Base-by-base conservation (phyloP, 1,140 invertebrate genomes). In the Platyscapa corneri region DNA sequence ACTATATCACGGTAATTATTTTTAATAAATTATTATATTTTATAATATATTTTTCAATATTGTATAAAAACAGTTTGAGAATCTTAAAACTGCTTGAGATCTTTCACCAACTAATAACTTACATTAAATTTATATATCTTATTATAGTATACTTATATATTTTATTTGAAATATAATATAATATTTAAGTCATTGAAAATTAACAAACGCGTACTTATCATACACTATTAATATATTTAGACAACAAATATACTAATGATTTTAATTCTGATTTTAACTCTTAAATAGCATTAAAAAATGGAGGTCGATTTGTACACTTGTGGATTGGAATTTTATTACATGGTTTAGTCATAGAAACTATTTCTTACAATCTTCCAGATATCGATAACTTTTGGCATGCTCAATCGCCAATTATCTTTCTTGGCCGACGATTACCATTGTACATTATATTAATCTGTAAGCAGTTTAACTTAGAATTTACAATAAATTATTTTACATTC, bases 341-440 rank as follows among this genome's bases (percentile, higher is more conserved):
- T 90, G 96, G 96, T 18, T 86, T 95, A 16, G 93, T 94, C 8
- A 93, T 95, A 12, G 96, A 96, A 92, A 90, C 91, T 81, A 88
- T 95, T n/a, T 94, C 93, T 82, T 96, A 96, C 89, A 92, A 94
- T 87, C 87, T 95, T 56, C 93, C 96, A 0, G 95, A 96, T 87
- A 93, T 95, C 0, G 96, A 97, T 89, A 97, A 96, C 90, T 97
- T 97, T 90, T 97, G 96, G 96, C 96, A 97, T 90, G 95, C 96
- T 16, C 96, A 96, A 92, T 95, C 95, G 0, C 95, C 96, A 6
- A 91, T 97, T 18, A 95, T 96, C 86, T 94, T 97, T 34, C 90
- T 97, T 14, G 96, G 96, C 32, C 91, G 94, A 49, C 91, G 96
- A 79, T 90, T 96, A 39, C 96, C 96, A 6, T 88, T 97, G 0